Percentiles rank a stretch among this genome's conserved stretches.
These are phyloP conservation scores for Phaetusa simplex DNA, from an alignment of 2,113 vertebrate species.

Conservation along the genomic window DNA sequence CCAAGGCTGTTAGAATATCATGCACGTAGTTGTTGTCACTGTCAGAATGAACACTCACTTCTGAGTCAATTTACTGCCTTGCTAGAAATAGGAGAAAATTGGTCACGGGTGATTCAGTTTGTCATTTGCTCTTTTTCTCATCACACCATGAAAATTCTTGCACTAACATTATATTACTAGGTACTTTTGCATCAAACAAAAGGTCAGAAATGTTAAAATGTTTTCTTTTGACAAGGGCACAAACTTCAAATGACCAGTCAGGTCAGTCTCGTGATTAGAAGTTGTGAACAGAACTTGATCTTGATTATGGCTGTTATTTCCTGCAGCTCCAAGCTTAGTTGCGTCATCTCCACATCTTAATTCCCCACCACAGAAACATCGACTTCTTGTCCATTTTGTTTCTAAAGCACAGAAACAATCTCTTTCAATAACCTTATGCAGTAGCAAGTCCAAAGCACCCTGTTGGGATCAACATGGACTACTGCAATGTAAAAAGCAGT, in stretches of 20 bases:
- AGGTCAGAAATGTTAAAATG: neutral
- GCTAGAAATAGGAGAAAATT: neutral
- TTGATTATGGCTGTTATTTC: neutral
- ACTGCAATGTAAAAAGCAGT: neutral
- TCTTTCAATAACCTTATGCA: neutral
- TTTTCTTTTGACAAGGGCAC: neutral
- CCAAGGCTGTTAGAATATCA: neutral
- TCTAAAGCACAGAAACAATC: neutral
- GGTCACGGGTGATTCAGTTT: conserved; percentile 36
- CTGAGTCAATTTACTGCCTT: conserved; percentile 20
- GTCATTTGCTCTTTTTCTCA: conserved; percentile 42
- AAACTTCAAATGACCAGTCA: neutral
- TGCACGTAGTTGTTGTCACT: neutral
- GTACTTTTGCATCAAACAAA: neutral
- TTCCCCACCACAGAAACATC: neutral
- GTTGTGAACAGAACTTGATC: neutral
- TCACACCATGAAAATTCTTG: neutral
- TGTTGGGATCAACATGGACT: rapidly evolving
- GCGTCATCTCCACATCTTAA: neutral
- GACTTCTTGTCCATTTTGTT: neutral
- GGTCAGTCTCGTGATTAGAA: neutral
- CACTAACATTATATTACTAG: neutral
- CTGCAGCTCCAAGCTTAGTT: neutral
- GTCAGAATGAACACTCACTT: neutral
- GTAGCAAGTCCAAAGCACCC: neutral